Evolutionary conservation across 1,140 invertebrate genomes (phyloP).

Genomic region (Plutomurus gul): DNA sequence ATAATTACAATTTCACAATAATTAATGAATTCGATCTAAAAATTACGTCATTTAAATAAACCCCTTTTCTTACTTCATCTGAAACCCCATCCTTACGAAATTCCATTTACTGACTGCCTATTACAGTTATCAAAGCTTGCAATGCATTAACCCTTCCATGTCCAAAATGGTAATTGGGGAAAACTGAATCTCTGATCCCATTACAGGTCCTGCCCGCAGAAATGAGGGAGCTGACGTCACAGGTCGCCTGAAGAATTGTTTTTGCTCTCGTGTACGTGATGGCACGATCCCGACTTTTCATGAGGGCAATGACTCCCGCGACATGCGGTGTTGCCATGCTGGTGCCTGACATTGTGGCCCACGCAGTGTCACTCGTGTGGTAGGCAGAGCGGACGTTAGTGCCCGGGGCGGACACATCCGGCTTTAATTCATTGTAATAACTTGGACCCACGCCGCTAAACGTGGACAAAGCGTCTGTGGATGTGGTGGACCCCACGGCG

Average conservation of each 20-base stretch:
- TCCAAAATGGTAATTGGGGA: conserved; percentile 1
- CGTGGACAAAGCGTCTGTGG: not conserved
- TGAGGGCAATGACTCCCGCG: not conserved
- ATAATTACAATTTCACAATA: too few relatives aligned
- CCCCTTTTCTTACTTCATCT: too few relatives aligned
- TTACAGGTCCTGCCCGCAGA: not conserved
- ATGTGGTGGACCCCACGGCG: not conserved
- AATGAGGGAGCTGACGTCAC: not conserved
- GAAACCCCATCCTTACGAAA: too few relatives aligned
- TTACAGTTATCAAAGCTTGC: not conserved
- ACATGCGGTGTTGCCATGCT: not conserved
- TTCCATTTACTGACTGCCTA: too few relatives aligned
- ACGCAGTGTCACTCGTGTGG: not conserved
- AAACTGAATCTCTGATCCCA: not conserved
- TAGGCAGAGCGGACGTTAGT: not conserved
- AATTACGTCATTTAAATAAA: too few relatives aligned
- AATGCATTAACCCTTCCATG: not conserved
- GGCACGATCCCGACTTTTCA: not conserved
- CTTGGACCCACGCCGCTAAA: conserved; percentile 32
- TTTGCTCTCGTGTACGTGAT: not conserved
- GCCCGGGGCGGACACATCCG: conserved; percentile 38
- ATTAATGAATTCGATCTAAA: too few relatives aligned
- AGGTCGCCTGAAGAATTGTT: not conserved
- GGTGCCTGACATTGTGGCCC: not conserved
- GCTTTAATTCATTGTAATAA: conserved; percentile 5